Conservation (phyloP, 2,113 vertebrate genomes). For the Anguilla japonica region DNA sequence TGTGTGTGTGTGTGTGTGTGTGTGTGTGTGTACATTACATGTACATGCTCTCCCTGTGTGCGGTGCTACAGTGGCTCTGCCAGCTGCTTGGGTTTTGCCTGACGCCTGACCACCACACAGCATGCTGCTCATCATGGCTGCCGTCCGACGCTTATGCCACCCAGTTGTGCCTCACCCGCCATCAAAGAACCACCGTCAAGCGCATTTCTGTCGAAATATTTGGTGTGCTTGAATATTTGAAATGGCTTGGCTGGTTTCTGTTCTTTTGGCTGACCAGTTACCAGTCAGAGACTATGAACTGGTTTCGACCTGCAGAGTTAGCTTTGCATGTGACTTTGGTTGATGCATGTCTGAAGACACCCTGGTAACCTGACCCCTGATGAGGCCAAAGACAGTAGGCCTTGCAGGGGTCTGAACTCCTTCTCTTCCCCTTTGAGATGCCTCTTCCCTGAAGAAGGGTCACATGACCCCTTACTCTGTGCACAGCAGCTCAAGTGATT, state of each 20-base stretch:
- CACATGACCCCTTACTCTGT: not conserved
- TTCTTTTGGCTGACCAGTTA: not conserved
- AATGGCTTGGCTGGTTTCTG: not conserved
- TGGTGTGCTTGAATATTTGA: not conserved
- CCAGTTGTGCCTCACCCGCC: not conserved
- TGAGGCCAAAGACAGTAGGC: not conserved
- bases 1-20: not conserved
- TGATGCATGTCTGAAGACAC: not conserved
- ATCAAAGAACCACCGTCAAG: not conserved
- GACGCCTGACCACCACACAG: not conserved
- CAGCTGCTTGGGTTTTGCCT: constrained; percentile 8
- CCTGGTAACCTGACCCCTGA: not conserved
- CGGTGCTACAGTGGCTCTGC: not conserved
- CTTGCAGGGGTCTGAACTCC: not conserved
- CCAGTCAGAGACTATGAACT: not conserved
- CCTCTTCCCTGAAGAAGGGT: not conserved
- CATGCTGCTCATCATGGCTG: constrained; percentile 7
- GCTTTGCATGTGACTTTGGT: not conserved
- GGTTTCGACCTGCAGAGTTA: not conserved
- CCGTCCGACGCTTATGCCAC: not conserved
- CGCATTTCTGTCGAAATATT: not conserved
- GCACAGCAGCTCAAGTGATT: not conserved
- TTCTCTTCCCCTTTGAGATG: not conserved
- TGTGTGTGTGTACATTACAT: not conserved
- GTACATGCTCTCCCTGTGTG: not conserved